Evolutionary conservation across 2,888 invertebrate species (phyloP), one percentile per base, ranked within the genome.

Genomic region (Pteria penguin): DNA sequence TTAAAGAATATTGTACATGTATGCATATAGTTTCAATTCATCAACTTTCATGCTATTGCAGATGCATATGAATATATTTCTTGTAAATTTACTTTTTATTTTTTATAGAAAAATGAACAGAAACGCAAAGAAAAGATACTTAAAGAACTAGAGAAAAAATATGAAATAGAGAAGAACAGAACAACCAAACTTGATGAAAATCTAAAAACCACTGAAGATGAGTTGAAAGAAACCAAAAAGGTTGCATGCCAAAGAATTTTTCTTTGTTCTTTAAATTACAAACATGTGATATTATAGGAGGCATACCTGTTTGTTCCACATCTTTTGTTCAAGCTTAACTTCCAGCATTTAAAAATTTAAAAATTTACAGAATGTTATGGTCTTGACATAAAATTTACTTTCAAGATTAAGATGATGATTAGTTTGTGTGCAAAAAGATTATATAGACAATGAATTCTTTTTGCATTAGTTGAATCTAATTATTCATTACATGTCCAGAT

Each of bases 51-150:
- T 36, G 45, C 5, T 14, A 11, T 36, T 36, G 14, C 14, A 36
- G 5, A 36, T 14, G 14, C 14, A 11, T 5, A 11, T 11, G 5
- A 11, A 11, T 36, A 36, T 5, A 14, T 11, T 36, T 5, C 5
- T 11, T 36, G 45, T 14, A 11, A 36, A 14, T 36, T 36, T 36
- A 5, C 5, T 36, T 36, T 36, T 36, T 11, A 11, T 11, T 11
- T 11, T 11, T 65, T 74, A 14, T 75, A 88, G 87, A 87, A 83
- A 79, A 81, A 84, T 63, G 76, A 81, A 22, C 71, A 77, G 32
- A 84, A 85, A 60, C 82, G 86, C 5, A 86, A 90, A 58, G 89
- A 88, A 77, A 89, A 89, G 78, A 86, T 90, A 24, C 71, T 90
- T 72, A 89, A 89, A 69, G 88, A 88, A 60, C 78, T 90, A 29